Evolutionary conservation across 2,888 invertebrate genomes (phyloP), one percentile per base, ranked within the genome.

Genomic region (Lymantria dispar): DNA sequence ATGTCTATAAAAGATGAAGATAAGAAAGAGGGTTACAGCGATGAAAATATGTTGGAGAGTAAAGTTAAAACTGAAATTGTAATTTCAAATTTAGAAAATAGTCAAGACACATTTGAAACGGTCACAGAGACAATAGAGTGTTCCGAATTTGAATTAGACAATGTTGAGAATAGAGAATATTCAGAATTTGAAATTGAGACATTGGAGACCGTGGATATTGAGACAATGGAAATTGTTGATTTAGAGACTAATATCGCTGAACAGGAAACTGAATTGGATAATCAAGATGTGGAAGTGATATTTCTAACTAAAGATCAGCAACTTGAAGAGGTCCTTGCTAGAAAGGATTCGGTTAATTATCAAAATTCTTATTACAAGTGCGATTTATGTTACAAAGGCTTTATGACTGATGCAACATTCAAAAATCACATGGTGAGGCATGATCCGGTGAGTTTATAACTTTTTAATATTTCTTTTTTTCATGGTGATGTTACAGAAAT

Each of bases 361-460:
- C 45, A 70, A 0, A 81, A 81, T 9, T 83, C 85, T 0, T 70
- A 78, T 2, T 87, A 82, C 37, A 87, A 87, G 39, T 89, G 89
- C 39, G 76, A 83, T 0, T 62, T 68, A 0, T 90, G 89, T 11
- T 89, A 54, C 10, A 87, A 85, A 50, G 89, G 90, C 0, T 90
- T 87, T 38, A 76, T 86, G 37, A 80, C 80, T 0, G 78, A 83
- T 3, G 54, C 54, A 0, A 84, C 87, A 0, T 86, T 63, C 8
- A 76, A 72, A 29, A 90, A 87, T 59, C 89, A 90, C 43, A 83
- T 89, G 87, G 10, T 60, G 0, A 56, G 76, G 5, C 88, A 90
- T 63, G 83, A 83, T 45, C 68, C 72, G 50, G 89, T 88, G 15
- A 15, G 62, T 52, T 8, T 3, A 22, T 22, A 8, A 7, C 8